Evolutionary conservation across 1,140 invertebrate genomes (phyloP).

Genomic region (Zaprionus taronus): DNA sequence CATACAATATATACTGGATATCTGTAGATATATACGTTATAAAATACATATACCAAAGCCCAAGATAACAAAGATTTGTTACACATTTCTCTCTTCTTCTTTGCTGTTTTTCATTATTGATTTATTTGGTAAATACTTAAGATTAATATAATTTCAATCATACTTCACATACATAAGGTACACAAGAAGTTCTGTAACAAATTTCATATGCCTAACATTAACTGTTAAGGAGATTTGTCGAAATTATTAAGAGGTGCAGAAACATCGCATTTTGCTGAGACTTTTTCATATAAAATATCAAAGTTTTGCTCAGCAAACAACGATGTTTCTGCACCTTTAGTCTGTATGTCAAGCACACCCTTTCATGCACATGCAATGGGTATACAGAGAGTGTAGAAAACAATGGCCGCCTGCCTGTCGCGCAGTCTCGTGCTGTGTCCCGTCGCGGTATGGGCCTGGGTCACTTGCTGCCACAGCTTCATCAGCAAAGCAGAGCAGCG

Average conservation of each 20-base stretch:
- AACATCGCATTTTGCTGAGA: too few species aligned
- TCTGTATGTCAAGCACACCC: too few species aligned
- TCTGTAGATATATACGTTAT: too few species aligned
- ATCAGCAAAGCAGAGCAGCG: background rate
- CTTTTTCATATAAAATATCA: too few species aligned
- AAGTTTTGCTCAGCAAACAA: too few species aligned
- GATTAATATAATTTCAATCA: background rate
- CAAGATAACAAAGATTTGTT: too few species aligned
- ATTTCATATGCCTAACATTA: background rate
- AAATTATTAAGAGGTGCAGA: too few species aligned
- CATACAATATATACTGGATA: too few species aligned
- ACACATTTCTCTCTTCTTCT: too few species aligned
- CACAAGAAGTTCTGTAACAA: background rate
- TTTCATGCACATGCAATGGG: background rate
- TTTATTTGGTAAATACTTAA: background rate
- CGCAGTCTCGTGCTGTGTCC: constrained; percentile 3
- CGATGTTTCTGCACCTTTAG: too few species aligned
- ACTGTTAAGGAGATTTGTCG: background rate
- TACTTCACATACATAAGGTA: background rate
- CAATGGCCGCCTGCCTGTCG: constrained; percentile 1
- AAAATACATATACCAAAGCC: too few species aligned
- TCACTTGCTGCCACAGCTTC: constrained; percentile 7
- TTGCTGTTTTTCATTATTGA: too few species aligned
- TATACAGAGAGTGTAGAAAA: background rate
- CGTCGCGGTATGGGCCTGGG: background rate